These are phyloP conservation scores for Coleophora flavipennella DNA, from an alignment of 2,888 invertebrate species.

Conservation along the genomic window DNA sequence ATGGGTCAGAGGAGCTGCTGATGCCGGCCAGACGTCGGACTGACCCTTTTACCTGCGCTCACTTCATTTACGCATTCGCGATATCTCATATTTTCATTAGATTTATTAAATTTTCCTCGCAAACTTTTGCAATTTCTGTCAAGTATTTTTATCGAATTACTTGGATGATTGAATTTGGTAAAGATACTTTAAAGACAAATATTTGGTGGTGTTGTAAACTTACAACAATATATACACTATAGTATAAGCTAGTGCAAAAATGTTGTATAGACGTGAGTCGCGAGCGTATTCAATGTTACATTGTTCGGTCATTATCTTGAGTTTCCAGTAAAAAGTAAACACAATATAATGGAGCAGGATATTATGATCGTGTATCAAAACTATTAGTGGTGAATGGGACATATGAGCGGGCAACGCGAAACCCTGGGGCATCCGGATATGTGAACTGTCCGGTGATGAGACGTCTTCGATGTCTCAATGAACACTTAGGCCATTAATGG, in stretches of 20 bases:
- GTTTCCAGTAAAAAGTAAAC: slow-evolving; percentile 62
- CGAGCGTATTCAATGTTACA: slow-evolving; percentile 24
- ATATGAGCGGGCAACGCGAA: slow-evolving; percentile 29
- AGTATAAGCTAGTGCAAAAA: not conserved
- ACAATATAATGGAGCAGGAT: slow-evolving; percentile 58
- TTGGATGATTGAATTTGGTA: too few relatives aligned
- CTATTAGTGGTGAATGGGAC: slow-evolving; percentile 51
- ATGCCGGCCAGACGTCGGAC: slow-evolving; percentile 27
- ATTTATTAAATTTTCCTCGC: too few relatives aligned
- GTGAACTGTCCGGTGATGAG: too few relatives aligned
- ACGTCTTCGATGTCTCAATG: not conserved
- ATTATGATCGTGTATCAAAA: slow-evolving; percentile 62
- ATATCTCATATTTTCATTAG: too few relatives aligned
- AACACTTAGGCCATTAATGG: not conserved
- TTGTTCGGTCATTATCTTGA: slow-evolving; percentile 33
- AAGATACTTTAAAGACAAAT: too few relatives aligned
- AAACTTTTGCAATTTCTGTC: not conserved
- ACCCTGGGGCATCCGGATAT: slow-evolving; percentile 14
- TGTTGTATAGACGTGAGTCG: not conserved
- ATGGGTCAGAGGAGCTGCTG: slow-evolving; percentile 49
- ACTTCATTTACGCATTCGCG: slow-evolving; percentile 14
- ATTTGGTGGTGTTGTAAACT: not conserved
- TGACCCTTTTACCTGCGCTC: slow-evolving; percentile 49
- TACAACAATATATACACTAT: not conserved
- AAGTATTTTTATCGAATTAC: not conserved